Conservation (phyloP, 2,113 vertebrate genomes). For the Choloepus hoffmanni region DNA sequence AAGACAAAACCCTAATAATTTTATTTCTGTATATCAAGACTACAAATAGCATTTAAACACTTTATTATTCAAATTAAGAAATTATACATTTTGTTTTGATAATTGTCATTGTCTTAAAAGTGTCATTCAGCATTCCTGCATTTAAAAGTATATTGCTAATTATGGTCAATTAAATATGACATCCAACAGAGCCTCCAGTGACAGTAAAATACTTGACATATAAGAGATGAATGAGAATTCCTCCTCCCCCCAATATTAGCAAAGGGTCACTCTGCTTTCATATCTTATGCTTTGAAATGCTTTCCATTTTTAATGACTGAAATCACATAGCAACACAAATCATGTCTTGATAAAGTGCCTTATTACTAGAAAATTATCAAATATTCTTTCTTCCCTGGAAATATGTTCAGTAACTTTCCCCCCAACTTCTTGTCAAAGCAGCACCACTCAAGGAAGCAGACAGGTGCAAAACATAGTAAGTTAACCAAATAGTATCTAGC, state of each 20-base stretch:
- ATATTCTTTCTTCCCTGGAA: slow-evolving; percentile 43
- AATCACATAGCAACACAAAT: slow-evolving; percentile 35
- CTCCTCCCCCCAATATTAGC: slow-evolving; percentile 72
- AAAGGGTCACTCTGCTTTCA: slow-evolving; percentile 17
- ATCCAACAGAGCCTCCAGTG: slow-evolving; percentile 77
- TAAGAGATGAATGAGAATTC: slow-evolving; percentile 78
- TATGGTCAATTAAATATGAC: slow-evolving; percentile 81
- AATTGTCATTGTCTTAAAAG: slow-evolving; percentile 88
- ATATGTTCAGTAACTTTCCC: slow-evolving; percentile 48
- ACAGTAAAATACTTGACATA: slow-evolving; percentile 78
- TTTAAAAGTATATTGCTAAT: slow-evolving; percentile 87
- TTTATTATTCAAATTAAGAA: slow-evolving; percentile 89
- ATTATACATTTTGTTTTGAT: slow-evolving; percentile 88
- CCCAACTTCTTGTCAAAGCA: slow-evolving; percentile 67
- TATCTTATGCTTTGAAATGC: not conserved
- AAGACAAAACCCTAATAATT: slow-evolving; percentile 81
- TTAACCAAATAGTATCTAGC: not conserved
- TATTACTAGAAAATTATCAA: slow-evolving; percentile 31
- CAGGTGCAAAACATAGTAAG: slow-evolving; percentile 50
- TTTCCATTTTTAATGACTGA: slow-evolving; percentile 51
- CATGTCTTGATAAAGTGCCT: slow-evolving; percentile 74
- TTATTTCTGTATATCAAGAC: slow-evolving; percentile 89
- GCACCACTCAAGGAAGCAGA: slow-evolving; percentile 64
- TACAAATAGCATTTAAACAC: slow-evolving; percentile 89
- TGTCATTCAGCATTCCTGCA: slow-evolving; percentile 80